Base-by-base conservation (phyloP, 2,888 invertebrate species). In the Chorisops tibialis region DNA sequence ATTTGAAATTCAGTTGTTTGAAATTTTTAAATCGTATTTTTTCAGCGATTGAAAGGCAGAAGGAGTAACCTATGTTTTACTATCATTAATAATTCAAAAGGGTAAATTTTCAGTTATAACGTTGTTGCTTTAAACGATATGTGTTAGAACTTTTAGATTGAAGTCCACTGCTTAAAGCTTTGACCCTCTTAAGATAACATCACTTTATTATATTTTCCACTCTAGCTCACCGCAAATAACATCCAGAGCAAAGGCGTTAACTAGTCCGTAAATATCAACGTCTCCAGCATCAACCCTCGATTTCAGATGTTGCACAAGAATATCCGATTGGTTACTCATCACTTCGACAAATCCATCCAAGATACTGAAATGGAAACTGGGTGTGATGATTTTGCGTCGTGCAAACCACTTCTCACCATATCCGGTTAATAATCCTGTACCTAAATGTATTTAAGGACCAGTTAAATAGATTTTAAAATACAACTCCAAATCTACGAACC, bases 291-390 rank as follows among this genome's bases (percentile, higher is more conserved):
- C 47, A 5, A 38, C 70, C 69, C 18, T 51, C 12, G 5, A 38
- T 19, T 30, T 47, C 11, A 49, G 39, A 19, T 49, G 30, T 5
- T 35, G 43, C n/a, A 56, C 16, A 12, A 56, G 18, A 39, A 45
- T 56, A 35, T 56, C 43, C 16, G 56, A 67, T 18, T 56, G 56
- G 7, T 43, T 14, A 30, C 45, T 18, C 56, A 56, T 56, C 16
- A 56, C 45, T 3, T 56, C 56, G 5, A 45, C 45, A n/a, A 78
- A 79, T 2, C 75, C 72, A 35, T 77, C 74, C 11, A 79, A 68
- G 18, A 79, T 72, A 52, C 74, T 73, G 64, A 76, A 73, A 66
- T 79, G 79, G 67, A 80, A 79, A 3, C 78, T 74, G 3, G 79
- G 78, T 0, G 76, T 79, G 21, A 80, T 77, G 58, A 79, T 68